A percentile compares a stretch with the other conserved stretches of the same genome.
phyloP scores from a whole-genome alignment of 2,113 vertebrate genomes.

The Caracal caracal region DNA sequence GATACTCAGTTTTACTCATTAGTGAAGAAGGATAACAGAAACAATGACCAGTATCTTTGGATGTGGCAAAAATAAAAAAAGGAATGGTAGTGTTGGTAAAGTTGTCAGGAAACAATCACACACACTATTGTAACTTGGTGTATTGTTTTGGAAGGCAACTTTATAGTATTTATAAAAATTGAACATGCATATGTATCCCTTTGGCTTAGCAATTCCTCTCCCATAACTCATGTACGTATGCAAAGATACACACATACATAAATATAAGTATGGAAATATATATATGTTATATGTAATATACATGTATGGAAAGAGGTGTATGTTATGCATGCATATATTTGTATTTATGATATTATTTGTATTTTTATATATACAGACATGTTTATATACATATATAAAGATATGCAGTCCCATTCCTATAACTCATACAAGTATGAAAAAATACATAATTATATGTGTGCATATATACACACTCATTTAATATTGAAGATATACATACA shows the following conservation, averaged over 20 bases:
- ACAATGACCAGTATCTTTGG: background rate
- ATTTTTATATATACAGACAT: background rate
- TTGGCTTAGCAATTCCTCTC: background rate
- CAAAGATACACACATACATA: background rate
- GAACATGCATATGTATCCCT: background rate
- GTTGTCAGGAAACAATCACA: conserved; percentile 35
- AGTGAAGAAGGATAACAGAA: conserved; percentile 32
- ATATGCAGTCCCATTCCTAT: background rate
- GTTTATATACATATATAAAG: background rate
- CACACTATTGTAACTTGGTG: background rate
- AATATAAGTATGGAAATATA: background rate
- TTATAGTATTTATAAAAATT: conserved; percentile 21
- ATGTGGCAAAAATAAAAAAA: conserved; percentile 1
- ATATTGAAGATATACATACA: background rate
- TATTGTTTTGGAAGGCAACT: conserved; percentile 8
- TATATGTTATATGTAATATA: background rate
- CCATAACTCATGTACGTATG: background rate
- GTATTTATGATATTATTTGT: background rate
- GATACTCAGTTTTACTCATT: background rate
- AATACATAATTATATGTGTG: background rate
- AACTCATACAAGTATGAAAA: background rate
- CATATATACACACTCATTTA: background rate
- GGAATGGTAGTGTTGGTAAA: background rate
- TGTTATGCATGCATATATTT: background rate
- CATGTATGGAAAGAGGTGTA: background rate